Evolutionary conservation across 2,113 vertebrate species (phyloP), one percentile per base, ranked within the genome.

Genomic region (Ictalurus punctatus): DNA sequence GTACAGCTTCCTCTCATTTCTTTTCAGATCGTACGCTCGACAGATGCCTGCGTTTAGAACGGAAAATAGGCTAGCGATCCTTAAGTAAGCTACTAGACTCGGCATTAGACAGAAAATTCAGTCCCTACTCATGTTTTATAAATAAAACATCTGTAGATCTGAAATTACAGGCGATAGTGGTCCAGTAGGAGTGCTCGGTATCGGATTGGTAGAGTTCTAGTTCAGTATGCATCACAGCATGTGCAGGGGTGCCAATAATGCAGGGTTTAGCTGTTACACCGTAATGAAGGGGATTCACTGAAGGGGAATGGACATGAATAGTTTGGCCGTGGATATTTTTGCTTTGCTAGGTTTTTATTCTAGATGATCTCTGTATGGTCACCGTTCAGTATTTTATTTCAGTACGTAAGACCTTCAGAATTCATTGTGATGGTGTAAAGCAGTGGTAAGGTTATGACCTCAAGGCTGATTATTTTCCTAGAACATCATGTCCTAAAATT

Each of bases 221-320:
- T n/a, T n/a, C 48, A 79, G 40, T 12, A 52, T 8, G 52, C 14
- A 4, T 30, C 52, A 34, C n/a, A 6, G 2, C 17, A 21, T 30
- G 37, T 5, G 58, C 30, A 61, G 81, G 81, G 81, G 81, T 83
- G 81, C 81, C 81, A 83, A 25, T 83, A 61, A 37, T 48, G 25
- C 40, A 61, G 1, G 56, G 4, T 61, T 83, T 23, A 37, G 30
- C 30, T 5, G 27, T n/a, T 30, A 19, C 6, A 14, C 44, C 6
- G 5, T 73, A 40, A 73, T 73, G 30, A 21, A 19, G 34, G 54
- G 12, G 2, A 3, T 56, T 56, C 54, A 56, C 54, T 37, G 30
- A 37, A 71, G 65, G 25, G 65, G 27, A n/a, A 67, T 3, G 8
- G 69, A 37, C 30, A 17, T 4, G 8, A 44, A 44, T 44, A 44